Evolutionary conservation across 2,113 vertebrate genomes (phyloP), one percentile per base, ranked within the genome.

Genomic region (Phodopus roborovskii): DNA sequence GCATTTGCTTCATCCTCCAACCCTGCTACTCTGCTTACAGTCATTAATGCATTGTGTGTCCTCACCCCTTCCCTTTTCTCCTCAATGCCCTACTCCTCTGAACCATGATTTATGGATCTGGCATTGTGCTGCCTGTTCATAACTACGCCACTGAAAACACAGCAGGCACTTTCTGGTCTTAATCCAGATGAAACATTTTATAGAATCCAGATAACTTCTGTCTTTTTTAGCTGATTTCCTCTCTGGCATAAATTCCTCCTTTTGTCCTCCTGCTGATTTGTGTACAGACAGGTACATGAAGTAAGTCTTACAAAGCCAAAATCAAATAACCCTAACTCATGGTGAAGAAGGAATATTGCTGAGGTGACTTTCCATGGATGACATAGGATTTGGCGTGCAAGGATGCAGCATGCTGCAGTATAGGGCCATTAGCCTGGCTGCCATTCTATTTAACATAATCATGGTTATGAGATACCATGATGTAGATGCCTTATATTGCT

Each of bases 241-340:
- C 16, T 20, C 36, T 74, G n/a, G 66, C n/a, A 86, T 82, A 64
- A 26, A 83, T 92, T 73, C 74, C 68, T 90, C 84, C 33, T 85
- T n/a, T 56, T 90, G 70, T 68, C n/a, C 73, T 85, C 42, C 74
- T 92, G 62, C 30, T 19, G 48, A 19, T 93, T 70, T 96, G 56
- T 95, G 74, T 71, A 53, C 20, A 77, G 1, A 53, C 0, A 89
- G 53, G 68, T 82, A 39, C 78, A 89, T 79, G 60, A 86, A 87
- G 75, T 91, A 53, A 90, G 5, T 77, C n/a, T 94, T 81, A 9
- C 36, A 88, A 83, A 50, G 88, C 81, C 95, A 64, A 73, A 78
- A 58, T 70, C 70, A 97, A 93, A 92, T 68, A 88, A 96, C 7
- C 79, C 28, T 66, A 88, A 26, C 20, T 81, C 68, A 12, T 91